Percentiles rank a stretch among this genome's conserved stretches.
These are phyloP conservation scores for Limosa lapponica DNA, from an alignment of 2,797 vertebrate species.

Conservation along the genomic window DNA sequence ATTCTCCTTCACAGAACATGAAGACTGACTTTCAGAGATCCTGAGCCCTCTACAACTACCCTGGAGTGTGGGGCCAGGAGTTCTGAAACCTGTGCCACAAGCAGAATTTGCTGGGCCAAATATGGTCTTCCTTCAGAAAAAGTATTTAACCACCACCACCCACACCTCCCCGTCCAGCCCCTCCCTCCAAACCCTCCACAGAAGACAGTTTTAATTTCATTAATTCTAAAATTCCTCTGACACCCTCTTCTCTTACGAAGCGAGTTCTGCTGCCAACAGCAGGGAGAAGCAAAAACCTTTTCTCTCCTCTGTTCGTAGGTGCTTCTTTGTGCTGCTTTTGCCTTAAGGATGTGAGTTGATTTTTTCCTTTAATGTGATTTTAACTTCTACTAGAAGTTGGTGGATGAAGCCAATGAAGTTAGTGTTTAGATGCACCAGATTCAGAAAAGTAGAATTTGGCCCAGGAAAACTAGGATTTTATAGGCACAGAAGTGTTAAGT, in stretches of 20 bases:
- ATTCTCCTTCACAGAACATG: neutral
- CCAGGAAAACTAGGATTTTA: neutral
- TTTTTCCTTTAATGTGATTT: neutral
- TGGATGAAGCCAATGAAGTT: neutral
- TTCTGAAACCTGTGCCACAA: neutral
- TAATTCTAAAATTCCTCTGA: neutral
- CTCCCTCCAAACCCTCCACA: neutral
- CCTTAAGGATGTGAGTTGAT: neutral
- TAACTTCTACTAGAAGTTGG: neutral
- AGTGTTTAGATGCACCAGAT: neutral
- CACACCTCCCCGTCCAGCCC: accelerated
- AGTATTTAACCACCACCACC: neutral
- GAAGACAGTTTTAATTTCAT: neutral
- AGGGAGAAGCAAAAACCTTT: neutral
- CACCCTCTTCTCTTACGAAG: neutral
- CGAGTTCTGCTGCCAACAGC: neutral
- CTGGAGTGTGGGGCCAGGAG: neutral
- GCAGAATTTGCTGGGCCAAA: neutral
- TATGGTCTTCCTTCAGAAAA: neutral
- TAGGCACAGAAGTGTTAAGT: neutral
- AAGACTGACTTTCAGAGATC: neutral
- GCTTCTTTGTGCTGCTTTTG: neutral
- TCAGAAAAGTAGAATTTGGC: neutral
- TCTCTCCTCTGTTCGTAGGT: neutral
- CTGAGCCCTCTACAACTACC: neutral